Conservation (phyloP, 1,140 invertebrate genomes). For the Sycophaga agraensis region DNA sequence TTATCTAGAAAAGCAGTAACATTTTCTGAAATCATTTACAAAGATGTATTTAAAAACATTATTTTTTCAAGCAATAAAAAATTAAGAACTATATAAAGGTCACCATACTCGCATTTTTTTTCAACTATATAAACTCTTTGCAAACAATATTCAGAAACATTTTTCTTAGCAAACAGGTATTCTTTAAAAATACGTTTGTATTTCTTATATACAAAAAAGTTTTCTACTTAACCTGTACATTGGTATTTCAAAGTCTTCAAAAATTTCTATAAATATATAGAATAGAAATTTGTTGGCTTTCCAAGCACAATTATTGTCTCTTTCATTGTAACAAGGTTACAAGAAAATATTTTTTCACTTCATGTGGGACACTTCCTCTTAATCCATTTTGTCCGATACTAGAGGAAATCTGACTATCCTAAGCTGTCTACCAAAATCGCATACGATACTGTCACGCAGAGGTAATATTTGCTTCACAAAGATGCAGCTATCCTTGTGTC, state of each 20-base stretch:
- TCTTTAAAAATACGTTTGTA: background rate
- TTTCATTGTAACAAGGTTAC: background rate
- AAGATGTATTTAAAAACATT: background rate
- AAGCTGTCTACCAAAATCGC: slow-evolving; percentile 90
- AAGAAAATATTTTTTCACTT: background rate
- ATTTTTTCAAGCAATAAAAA: slow-evolving; percentile 1
- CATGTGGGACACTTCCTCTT: background rate
- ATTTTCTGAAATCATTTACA: slow-evolving; percentile 1
- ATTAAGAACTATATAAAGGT: background rate
- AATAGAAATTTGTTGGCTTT: background rate
- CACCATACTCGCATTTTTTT: background rate
- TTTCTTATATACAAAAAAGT: background rate
- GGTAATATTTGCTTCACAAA: slow-evolving; percentile 80
- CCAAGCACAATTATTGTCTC: background rate
- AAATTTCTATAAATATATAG: background rate
- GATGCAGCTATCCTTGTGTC: slow-evolving; percentile 74
- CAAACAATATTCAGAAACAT: background rate
- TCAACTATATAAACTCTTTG: background rate
- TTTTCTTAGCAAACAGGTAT: background rate
- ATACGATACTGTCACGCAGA: slow-evolving; percentile 79
- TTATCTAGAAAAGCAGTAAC: background rate
- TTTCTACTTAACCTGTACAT: slow-evolving; percentile 11
- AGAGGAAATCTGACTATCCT: slow-evolving; percentile 89
- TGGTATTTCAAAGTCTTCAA: slow-evolving; percentile 8
- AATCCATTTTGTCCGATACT: slow-evolving; percentile 69